phyloP scores from a whole-genome alignment of 2,113 vertebrate species.

The Tachysurus vachellii region DNA sequence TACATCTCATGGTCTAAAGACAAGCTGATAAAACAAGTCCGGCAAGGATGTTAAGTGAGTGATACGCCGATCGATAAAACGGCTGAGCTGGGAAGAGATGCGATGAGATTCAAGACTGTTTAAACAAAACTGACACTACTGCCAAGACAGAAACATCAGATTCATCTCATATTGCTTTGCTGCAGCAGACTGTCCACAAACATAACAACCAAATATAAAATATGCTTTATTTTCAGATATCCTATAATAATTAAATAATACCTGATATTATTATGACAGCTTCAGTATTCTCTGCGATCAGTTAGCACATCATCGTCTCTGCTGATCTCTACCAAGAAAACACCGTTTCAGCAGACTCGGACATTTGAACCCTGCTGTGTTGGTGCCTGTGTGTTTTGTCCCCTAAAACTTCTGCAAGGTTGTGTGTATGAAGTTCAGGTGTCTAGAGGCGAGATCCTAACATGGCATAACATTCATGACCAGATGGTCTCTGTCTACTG shows the following conservation, averaged over 20 bases:
- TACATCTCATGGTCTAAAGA: not conserved
- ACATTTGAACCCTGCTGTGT: constrained; percentile 9
- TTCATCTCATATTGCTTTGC: not conserved
- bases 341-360: not conserved
- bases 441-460: constrained; percentile 21
- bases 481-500: constrained; percentile 33
- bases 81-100: not conserved
- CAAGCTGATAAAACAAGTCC: not conserved
- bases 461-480: constrained; percentile 32
- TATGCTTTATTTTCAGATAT: not conserved
- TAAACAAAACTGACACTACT: not conserved
- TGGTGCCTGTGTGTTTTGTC: constrained; percentile 3
- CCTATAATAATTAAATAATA: not conserved
- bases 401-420: constrained; percentile 37
- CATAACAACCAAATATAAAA: not conserved
- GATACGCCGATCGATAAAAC: not conserved
- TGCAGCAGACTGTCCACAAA: not conserved
- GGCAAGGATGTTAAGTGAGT: not conserved
- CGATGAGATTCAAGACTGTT: not conserved
- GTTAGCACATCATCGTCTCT: not conserved
- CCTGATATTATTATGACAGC: not conserved
- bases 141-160: not conserved
- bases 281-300: not conserved
- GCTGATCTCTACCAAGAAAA: not conserved
- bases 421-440: constrained; percentile 20